A percentile compares a stretch with the other conserved stretches of the same genome.
These are phyloP conservation scores for Aporrectodea caliginosa DNA, from an alignment of 1,140 invertebrate species.

Conservation along the genomic window DNA sequence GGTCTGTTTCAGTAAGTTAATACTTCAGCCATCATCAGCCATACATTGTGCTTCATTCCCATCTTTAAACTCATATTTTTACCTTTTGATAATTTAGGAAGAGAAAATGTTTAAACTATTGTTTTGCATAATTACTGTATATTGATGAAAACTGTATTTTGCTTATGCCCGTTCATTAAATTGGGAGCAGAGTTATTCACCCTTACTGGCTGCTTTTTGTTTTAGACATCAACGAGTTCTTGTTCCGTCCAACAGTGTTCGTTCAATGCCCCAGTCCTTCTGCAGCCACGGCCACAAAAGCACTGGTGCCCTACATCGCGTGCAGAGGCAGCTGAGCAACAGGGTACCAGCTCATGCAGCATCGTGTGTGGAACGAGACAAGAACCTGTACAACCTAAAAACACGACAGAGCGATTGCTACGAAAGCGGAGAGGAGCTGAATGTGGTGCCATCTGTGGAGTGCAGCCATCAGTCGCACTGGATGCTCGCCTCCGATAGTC, in stretches of 20 bases:
- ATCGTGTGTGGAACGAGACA: background rate
- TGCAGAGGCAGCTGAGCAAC: background rate
- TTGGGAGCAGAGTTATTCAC: too few species aligned
- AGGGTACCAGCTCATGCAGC: background rate
- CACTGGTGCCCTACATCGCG: background rate
- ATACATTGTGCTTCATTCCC: too few species aligned
- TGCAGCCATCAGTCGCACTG: background rate
- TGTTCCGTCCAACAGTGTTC: background rate
- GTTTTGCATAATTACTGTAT: too few species aligned
- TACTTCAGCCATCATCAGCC: too few species aligned
- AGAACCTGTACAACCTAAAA: background rate
- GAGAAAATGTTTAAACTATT: too few species aligned
- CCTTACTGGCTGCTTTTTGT: too few species aligned
- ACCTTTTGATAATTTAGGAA: too few species aligned
- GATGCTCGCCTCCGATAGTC: background rate
- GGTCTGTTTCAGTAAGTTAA: too few species aligned
- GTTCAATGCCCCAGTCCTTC: background rate
- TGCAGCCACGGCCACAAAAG: background rate
- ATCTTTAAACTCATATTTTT: too few species aligned
- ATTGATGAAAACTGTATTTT: too few species aligned
- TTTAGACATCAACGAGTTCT: background rate
- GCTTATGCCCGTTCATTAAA: too few species aligned
- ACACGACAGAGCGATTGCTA: background rate
- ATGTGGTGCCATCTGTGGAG: background rate
- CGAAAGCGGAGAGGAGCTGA: background rate